Percentiles rank a stretch among this genome's conserved stretches.
phyloP scores from a whole-genome alignment of 2,113 vertebrate species.

The Steatornis caripensis region DNA sequence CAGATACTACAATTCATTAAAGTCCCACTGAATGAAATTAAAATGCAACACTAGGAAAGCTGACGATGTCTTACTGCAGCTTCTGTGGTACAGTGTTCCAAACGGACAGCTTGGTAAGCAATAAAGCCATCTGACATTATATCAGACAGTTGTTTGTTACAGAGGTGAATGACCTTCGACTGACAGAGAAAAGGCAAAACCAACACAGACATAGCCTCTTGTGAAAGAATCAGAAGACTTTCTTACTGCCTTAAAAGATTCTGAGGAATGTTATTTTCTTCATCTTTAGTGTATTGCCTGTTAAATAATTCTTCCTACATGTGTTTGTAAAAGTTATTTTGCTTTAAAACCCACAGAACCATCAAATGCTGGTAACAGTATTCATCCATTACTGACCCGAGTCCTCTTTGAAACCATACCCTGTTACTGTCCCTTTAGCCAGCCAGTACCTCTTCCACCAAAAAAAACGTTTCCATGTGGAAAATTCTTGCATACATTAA shows the following conservation, averaged over 20 bases:
- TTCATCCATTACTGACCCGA: background rate
- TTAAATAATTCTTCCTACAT: background rate
- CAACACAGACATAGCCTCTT: background rate
- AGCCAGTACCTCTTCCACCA: background rate
- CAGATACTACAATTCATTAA: background rate
- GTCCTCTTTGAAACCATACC: background rate
- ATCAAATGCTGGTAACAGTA: background rate
- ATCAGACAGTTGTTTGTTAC: conserved; percentile 13
- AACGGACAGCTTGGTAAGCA: background rate
- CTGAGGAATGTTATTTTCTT: background rate
- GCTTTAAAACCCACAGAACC: background rate
- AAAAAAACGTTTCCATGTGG: background rate
- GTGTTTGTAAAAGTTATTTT: background rate
- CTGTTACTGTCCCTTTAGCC: background rate
- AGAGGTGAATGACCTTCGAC: background rate
- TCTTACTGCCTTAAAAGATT: background rate
- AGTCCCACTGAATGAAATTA: background rate
- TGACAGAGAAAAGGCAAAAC: background rate
- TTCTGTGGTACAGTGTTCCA: background rate
- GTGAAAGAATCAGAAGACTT: background rate
- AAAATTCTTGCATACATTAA: background rate
- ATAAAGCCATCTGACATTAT: conserved; percentile 3
- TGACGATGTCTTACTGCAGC: background rate
- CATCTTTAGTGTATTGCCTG: background rate
- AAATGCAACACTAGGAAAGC: background rate